Percentiles rank a stretch among this genome's conserved stretches.
phyloP scores from a whole-genome alignment of 1,140 invertebrate genomes.

The Diabrotica virgifera region DNA sequence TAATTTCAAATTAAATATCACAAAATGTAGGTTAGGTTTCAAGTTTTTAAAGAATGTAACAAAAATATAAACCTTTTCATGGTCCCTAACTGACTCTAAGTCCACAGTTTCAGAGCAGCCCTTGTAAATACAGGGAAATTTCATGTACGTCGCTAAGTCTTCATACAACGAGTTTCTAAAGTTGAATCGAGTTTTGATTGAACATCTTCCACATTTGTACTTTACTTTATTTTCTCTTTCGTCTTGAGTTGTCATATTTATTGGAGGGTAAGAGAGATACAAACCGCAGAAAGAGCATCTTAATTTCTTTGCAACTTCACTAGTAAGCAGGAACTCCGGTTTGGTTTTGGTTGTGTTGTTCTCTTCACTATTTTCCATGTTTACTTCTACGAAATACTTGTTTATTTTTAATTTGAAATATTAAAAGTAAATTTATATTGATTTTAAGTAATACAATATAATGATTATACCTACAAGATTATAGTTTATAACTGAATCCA shows the following conservation, averaged over 20 bases:
- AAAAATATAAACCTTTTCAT: conserved; percentile 6
- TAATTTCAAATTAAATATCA: too few relatives aligned
- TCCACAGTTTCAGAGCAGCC: not conserved
- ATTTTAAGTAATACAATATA: too few relatives aligned
- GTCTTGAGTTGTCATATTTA: conserved; percentile 9
- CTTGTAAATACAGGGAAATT: conserved; percentile 19
- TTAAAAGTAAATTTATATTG: too few relatives aligned
- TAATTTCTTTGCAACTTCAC: conserved; percentile 11
- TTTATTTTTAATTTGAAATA: too few relatives aligned
- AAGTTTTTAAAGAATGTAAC: too few relatives aligned
- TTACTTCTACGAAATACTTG: not conserved
- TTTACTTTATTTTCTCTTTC: not conserved
- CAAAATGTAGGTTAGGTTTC: too few relatives aligned
- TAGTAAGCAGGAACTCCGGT: not conserved
- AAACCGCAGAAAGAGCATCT: conserved; percentile 13
- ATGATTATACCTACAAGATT: too few relatives aligned
- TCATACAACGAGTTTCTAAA: conserved; percentile 12
- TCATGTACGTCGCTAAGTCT: conserved; percentile 15
- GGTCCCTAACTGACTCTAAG: conserved; percentile 9
- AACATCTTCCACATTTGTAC: conserved; percentile 18
- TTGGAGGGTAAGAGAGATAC: conserved; percentile 8
- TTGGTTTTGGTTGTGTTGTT: not conserved
- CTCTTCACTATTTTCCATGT: not conserved
- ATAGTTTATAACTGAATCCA: too few relatives aligned
- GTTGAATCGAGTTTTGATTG: conserved; percentile 9